These are phyloP conservation scores for Lasiurus borealis DNA, from an alignment of 2,113 vertebrate species.

Conservation along the genomic window DNA sequence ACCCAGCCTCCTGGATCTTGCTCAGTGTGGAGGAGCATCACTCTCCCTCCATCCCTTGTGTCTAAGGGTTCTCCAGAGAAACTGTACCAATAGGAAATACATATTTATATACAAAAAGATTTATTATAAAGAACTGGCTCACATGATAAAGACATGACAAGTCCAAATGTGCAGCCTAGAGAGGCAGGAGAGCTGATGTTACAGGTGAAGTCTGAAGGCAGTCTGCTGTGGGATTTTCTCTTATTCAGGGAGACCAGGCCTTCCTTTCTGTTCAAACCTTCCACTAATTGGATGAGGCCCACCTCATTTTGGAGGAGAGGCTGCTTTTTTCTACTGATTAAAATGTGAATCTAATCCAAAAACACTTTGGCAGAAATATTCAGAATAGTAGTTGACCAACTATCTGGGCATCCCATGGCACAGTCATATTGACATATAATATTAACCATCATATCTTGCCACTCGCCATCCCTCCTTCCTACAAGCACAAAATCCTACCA, in stretches of 20 bases:
- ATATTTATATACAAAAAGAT: background rate
- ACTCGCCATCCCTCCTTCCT: background rate
- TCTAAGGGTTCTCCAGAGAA: background rate
- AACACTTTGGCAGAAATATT: constrained; percentile 2
- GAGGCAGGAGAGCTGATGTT: background rate
- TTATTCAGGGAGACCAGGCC: background rate
- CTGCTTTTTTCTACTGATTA: background rate
- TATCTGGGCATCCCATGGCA: background rate
- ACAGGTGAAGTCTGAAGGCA: background rate
- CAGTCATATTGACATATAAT: background rate
- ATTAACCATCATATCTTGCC: background rate
- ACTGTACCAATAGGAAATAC: background rate
- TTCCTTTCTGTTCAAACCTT: background rate
- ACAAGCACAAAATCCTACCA: background rate
- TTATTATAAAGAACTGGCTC: background rate
- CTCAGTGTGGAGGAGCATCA: background rate
- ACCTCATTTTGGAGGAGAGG: background rate
- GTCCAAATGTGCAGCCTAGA: background rate
- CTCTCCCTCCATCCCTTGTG: background rate
- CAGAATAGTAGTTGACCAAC: background rate
- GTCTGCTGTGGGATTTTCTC: background rate
- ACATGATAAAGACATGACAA: background rate
- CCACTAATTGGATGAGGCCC: background rate
- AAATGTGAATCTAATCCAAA: background rate
- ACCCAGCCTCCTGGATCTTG: background rate